phyloP scores from a whole-genome alignment of 2,113 vertebrate species.

The Hiodon alosoides region DNA sequence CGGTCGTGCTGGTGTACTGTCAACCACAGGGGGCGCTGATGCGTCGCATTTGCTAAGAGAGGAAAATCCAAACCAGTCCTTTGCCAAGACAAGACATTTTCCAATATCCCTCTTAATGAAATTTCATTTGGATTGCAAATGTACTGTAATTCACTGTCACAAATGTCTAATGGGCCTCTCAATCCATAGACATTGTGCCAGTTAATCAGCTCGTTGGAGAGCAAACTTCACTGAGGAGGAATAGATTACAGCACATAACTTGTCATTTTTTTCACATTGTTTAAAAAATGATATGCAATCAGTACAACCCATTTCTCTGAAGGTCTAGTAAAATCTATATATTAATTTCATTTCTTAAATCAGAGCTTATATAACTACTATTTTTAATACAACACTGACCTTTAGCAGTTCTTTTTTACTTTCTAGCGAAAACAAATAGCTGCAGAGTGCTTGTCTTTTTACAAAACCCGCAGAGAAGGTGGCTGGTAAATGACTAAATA shows the following conservation, averaged over 20 bases:
- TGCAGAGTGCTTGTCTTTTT: too few relatives aligned
- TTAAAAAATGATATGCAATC: conserved; percentile 57
- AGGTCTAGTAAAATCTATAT: background rate
- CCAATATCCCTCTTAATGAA: conserved; percentile 72
- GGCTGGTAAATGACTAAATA: too few relatives aligned
- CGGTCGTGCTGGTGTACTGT: conserved; percentile 33
- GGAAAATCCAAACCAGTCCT: background rate
- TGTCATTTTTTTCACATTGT: conserved; percentile 39
- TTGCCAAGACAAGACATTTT: conserved; percentile 29
- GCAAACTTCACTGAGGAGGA: conserved; percentile 58
- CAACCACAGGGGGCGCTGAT: conserved; percentile 70
- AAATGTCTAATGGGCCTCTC: conserved; percentile 75
- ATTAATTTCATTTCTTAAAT: background rate
- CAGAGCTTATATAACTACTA: conserved; percentile 10
- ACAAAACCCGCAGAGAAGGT: too few relatives aligned
- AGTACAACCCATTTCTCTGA: conserved; percentile 45
- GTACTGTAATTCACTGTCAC: conserved; percentile 76
- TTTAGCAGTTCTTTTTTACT: conserved; percentile 20
- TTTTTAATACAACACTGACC: conserved; percentile 17
- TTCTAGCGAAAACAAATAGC: too few relatives aligned
- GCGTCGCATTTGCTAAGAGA: conserved; percentile 50
- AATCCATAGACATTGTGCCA: conserved; percentile 73
- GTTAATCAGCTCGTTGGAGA: conserved; percentile 78
- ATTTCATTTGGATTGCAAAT: conserved; percentile 80
- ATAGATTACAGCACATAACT: conserved; percentile 62